Conservation (phyloP, 2,888 invertebrate species). For the Mylabris sibirica region DNA sequence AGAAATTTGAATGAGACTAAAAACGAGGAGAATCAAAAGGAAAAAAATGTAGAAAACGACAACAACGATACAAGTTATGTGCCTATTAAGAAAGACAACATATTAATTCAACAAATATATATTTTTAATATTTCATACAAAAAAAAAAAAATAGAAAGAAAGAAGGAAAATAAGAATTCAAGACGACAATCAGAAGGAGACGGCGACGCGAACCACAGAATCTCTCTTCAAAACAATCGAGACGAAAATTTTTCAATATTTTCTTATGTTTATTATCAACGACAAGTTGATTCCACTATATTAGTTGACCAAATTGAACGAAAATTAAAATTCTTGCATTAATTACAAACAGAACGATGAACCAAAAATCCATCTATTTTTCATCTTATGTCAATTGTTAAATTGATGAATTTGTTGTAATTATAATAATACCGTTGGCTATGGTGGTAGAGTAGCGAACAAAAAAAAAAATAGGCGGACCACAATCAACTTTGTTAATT, state of each 20-base stretch:
- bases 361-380: background rate
- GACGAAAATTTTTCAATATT: background rate
- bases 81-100: conserved; percentile 60
- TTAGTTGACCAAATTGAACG: background rate
- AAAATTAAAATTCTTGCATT: background rate
- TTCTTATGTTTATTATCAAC: conserved; percentile 4
- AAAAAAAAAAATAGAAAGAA: background rate
- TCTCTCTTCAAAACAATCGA: background rate
- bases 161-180: background rate
- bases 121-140: conserved; percentile 52
- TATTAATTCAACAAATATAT: conserved; percentile 60
- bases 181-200: background rate
- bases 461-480: background rate
- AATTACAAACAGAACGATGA: background rate
- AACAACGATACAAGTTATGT: conserved; percentile 50
- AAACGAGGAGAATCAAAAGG: background rate
- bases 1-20: background rate
- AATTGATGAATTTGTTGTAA: background rate
- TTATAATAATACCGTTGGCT: background rate
- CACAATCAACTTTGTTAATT: too few species aligned
- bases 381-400: background rate
- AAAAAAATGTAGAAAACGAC: background rate
- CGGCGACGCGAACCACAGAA: background rate
- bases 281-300: background rate
- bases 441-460: background rate